phyloP scores from a whole-genome alignment of 2,888 invertebrate species.

The Drosophila eohydei region DNA sequence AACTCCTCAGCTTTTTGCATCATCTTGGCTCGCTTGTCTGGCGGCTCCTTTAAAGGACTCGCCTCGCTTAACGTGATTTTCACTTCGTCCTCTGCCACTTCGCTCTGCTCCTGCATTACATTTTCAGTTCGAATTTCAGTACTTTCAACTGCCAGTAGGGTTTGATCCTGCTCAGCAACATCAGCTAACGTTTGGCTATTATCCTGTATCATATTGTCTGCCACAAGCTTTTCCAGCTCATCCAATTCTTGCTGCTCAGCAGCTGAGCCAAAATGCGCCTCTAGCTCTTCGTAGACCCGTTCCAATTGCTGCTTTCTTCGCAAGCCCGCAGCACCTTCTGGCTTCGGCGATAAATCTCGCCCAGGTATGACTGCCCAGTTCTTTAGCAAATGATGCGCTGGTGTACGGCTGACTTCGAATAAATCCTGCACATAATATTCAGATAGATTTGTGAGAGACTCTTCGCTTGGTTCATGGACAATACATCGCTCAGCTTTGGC shows the following conservation, averaged over 20 bases:
- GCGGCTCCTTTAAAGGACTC: constrained; percentile 57
- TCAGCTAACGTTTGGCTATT: background rate
- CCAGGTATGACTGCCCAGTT: constrained; percentile 88
- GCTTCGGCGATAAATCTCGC: constrained; percentile 86
- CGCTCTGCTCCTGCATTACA: constrained; percentile 14
- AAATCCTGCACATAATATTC: constrained; percentile 86
- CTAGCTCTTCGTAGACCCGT: constrained; percentile 64
- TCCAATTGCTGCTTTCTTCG: constrained; percentile 44
- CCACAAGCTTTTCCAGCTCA: constrained; percentile 51
- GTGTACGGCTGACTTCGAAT: constrained; percentile 84
- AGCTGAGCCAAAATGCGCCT: constrained; percentile 42
- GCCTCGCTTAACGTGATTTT: background rate
- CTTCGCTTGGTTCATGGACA: constrained; percentile 46
- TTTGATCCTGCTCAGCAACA: background rate
- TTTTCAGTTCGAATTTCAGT: background rate
- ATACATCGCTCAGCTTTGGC: constrained; percentile 23
- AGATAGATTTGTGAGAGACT: constrained; percentile 42
- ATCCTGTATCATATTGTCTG: constrained; percentile 56
- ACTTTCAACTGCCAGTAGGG: constrained; percentile 11
- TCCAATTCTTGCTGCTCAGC: constrained; percentile 47
- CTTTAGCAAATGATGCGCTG: constrained; percentile 86
- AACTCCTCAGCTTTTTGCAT: background rate
- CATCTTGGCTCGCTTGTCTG: constrained; percentile 55
- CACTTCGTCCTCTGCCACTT: background rate
- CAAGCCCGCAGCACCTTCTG: constrained; percentile 10